Percentiles rank a stretch among this genome's conserved stretches.
These are phyloP conservation scores for Axea sp. DNA, from an alignment of 2,888 invertebrate species.

Conservation along the genomic window DNA sequence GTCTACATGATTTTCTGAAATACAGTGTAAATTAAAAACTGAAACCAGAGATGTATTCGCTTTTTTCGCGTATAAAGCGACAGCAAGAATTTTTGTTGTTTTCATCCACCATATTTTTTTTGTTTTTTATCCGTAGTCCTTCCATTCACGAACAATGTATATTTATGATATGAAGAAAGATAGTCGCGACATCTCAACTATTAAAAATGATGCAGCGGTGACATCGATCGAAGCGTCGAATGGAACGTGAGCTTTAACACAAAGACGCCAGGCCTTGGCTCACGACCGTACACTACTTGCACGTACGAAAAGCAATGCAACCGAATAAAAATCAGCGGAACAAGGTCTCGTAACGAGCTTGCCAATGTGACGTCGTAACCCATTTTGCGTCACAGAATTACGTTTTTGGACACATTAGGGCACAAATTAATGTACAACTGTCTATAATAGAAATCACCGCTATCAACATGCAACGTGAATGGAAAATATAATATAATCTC, in stretches of 20 bases:
- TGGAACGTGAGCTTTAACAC: constrained; percentile 40
- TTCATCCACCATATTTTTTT: too few species aligned
- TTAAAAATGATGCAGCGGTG: constrained; percentile 45
- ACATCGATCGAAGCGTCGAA: constrained; percentile 47
- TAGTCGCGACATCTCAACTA: constrained; percentile 29
- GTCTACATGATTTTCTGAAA: too few species aligned
- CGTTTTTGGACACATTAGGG: constrained; percentile 15
- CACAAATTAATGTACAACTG: constrained; percentile 6
- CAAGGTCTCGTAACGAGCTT: constrained; percentile 57
- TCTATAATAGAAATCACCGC: neutral
- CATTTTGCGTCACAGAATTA: constrained; percentile 20
- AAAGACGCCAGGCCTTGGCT: constrained; percentile 44
- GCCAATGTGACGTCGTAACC: constrained; percentile 50
- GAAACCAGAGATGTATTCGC: too few species aligned
- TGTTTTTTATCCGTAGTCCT: too few species aligned
- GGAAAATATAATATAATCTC: neutral
- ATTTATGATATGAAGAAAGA: constrained; percentile 40
- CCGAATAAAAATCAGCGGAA: constrained; percentile 47
- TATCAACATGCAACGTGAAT: neutral
- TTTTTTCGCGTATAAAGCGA: too few species aligned
- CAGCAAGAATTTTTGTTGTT: too few species aligned
- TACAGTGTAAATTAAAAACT: too few species aligned
- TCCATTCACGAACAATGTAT: too few species aligned
- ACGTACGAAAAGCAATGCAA: constrained; percentile 48
- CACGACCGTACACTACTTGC: constrained; percentile 11